These are phyloP conservation scores for Sphaeridia pumilis DNA, from an alignment of 2,888 invertebrate genomes.

Conservation along the genomic window DNA sequence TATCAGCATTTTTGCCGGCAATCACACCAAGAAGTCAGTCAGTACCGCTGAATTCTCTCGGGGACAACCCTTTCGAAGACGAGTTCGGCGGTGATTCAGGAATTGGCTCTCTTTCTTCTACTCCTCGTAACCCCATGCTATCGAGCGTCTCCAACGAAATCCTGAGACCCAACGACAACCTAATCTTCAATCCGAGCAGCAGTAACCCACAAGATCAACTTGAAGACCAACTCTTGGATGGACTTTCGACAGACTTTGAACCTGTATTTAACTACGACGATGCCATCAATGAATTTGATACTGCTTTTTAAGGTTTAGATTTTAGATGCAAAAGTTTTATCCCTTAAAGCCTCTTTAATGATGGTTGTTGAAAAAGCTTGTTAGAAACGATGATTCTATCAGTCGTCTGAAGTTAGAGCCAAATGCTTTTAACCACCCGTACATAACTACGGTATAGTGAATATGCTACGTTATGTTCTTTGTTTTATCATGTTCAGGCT, in stretches of 20 bases:
- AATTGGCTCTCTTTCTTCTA: constrained; percentile 12
- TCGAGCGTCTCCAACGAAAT: constrained; percentile 14
- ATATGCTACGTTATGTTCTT: too few species aligned
- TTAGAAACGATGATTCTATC: too few species aligned
- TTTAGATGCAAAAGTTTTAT: too few species aligned
- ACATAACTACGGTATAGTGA: too few species aligned
- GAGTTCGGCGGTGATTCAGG: constrained; percentile 14
- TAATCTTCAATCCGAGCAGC: constrained; percentile 10
- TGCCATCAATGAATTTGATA: background rate
- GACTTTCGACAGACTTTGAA: constrained; percentile 10
- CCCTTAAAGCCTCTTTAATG: too few species aligned
- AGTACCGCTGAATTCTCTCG: constrained; percentile 10
- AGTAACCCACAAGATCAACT: constrained; percentile 10
- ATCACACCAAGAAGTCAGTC: constrained; percentile 14
- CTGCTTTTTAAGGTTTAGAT: too few species aligned
- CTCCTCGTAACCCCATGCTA: constrained; percentile 14
- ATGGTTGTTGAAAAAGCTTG: too few species aligned
- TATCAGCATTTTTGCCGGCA: background rate
- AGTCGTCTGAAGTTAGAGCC: too few species aligned
- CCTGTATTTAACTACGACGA: constrained; percentile 13
- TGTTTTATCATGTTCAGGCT: too few species aligned
- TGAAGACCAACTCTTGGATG: constrained; percentile 12
- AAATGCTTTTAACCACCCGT: too few species aligned
- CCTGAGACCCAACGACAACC: constrained; percentile 15
- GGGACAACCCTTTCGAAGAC: constrained; percentile 10